These are phyloP conservation scores for Heliconius hewitsoni DNA, from an alignment of 1,140 invertebrate species.

Conservation along the genomic window DNA sequence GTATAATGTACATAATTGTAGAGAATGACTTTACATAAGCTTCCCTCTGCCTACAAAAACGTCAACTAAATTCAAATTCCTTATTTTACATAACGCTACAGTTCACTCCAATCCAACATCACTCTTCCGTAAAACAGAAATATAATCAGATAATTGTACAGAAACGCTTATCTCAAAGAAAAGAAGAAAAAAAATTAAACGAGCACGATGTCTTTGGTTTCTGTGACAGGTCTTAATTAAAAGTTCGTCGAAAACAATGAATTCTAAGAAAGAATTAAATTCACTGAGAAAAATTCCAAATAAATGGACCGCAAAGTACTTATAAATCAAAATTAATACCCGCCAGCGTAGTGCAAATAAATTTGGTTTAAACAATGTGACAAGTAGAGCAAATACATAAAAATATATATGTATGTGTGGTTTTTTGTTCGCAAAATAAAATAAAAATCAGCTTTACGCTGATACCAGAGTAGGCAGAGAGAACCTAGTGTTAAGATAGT, in stretches of 20 bases:
- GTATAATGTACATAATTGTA: too few species aligned
- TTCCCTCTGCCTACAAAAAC: too few species aligned
- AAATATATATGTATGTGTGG: too few species aligned
- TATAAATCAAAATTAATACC: background rate
- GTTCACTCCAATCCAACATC: background rate
- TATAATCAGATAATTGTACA: constrained; percentile 9
- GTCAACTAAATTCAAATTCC: too few species aligned
- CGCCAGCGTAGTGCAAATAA: background rate
- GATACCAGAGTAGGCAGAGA: too few species aligned
- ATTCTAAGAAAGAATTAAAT: constrained; percentile 18
- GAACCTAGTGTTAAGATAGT: too few species aligned
- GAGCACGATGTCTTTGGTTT: constrained; percentile 10
- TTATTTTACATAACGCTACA: background rate
- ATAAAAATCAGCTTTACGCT: too few species aligned
- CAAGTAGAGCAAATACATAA: background rate
- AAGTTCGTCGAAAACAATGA: constrained; percentile 20
- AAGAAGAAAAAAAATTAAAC: constrained; percentile 22
- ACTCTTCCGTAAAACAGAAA: background rate
- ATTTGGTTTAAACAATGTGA: background rate
- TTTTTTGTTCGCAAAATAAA: too few species aligned
- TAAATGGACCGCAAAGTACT: constrained; percentile 6
- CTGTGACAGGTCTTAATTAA: constrained; percentile 31
- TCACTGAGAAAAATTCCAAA: constrained; percentile 9
- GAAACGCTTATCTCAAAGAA: constrained; percentile 6
- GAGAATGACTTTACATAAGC: too few species aligned